phyloP scores from a whole-genome alignment of 2,888 invertebrate genomes.

The Anorthoa munda region DNA sequence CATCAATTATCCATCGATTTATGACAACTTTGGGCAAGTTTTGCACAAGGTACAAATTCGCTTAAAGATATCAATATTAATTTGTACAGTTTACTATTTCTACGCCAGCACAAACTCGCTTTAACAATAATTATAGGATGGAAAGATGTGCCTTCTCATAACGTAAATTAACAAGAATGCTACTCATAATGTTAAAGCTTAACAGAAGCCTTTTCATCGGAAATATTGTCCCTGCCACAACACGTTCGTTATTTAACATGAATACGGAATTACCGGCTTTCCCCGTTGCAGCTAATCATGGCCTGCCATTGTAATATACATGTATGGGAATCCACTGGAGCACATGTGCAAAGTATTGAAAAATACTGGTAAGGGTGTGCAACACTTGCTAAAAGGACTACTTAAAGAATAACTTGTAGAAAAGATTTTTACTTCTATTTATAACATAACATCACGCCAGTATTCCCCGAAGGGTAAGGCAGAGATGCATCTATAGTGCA shows the following conservation, averaged over 20 bases:
- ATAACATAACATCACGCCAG: no score
- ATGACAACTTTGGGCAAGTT: constrained; percentile 14
- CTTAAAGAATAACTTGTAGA: not conserved
- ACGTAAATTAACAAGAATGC: not conserved
- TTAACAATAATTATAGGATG: not conserved
- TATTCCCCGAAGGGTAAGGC: no score
- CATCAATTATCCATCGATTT: constrained; percentile 23
- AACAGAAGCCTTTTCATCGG: not conserved
- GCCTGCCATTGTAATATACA: no score
- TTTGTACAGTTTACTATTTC: not conserved
- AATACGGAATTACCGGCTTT: no score
- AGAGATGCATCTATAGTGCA: no score
- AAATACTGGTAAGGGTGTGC: not conserved
- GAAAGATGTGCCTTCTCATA: constrained; percentile 23
- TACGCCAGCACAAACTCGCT: constrained; percentile 20
- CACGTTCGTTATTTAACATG: not conserved
- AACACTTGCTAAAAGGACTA: no score
- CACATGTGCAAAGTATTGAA: not conserved
- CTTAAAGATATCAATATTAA: constrained; percentile 9
- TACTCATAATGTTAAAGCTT: not conserved
- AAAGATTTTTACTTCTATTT: not conserved
- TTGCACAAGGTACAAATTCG: constrained; percentile 3
- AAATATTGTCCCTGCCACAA: not conserved
- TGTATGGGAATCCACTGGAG: no score
- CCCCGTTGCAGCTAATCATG: no score